These are phyloP conservation scores for Unio pictorum DNA, from an alignment of 2,888 invertebrate genomes.

Conservation along the genomic window DNA sequence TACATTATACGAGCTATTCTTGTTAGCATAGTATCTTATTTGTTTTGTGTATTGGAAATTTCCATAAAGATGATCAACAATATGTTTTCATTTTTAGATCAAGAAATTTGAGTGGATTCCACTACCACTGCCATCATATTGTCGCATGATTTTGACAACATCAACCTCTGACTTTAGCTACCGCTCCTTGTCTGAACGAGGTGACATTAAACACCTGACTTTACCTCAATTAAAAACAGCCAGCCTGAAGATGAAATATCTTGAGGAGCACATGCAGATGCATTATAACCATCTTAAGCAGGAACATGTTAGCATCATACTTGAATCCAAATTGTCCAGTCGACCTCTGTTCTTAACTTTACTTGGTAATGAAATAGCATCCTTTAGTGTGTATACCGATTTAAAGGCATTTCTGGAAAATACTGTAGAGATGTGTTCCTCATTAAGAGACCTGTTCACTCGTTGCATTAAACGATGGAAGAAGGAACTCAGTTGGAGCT, in stretches of 20 bases:
- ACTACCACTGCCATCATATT: slow-evolving; percentile 58
- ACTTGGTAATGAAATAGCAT: slow-evolving; percentile 56
- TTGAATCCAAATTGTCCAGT: slow-evolving; percentile 44
- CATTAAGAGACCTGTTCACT: slow-evolving; percentile 61
- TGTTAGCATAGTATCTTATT: too few relatives aligned
- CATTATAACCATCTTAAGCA: slow-evolving; percentile 44
- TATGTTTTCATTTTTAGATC: slow-evolving; percentile 45
- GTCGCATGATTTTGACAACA: slow-evolving; percentile 61
- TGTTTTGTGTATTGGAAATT: not conserved
- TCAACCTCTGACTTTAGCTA: slow-evolving; percentile 60
- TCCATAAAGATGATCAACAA: not conserved
- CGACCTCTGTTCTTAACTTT: slow-evolving; percentile 57
- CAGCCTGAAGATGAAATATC: slow-evolving; percentile 33
- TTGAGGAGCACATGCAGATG: slow-evolving; percentile 48
- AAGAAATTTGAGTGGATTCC: slow-evolving; percentile 66
- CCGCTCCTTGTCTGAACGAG: slow-evolving; percentile 46
- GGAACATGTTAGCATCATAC: slow-evolving; percentile 38
- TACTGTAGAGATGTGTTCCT: slow-evolving; percentile 49
- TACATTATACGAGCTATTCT: too few relatives aligned
- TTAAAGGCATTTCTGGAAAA: slow-evolving; percentile 53
- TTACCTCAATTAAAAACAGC: slow-evolving; percentile 43
- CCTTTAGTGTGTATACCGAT: slow-evolving; percentile 47
- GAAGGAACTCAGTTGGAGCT: slow-evolving; percentile 60
- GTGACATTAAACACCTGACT: slow-evolving; percentile 45
- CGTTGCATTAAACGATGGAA: slow-evolving; percentile 62